Percentiles rank a stretch among this genome's conserved stretches.
Conservation (phyloP, 2,888 invertebrate species). For the Hypena proboscidalis region DNA sequence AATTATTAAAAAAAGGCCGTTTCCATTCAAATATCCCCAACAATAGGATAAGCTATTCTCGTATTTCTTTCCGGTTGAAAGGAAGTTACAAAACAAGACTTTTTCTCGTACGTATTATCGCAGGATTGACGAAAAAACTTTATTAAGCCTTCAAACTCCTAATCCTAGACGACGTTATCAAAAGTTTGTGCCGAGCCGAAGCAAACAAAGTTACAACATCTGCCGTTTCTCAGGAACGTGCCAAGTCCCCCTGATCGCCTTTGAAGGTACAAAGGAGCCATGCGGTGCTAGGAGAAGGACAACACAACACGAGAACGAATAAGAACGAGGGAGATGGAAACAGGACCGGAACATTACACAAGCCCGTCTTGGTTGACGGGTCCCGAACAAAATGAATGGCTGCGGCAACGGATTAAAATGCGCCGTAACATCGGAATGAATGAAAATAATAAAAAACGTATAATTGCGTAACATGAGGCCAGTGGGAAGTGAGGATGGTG, state of each 20-base stretch:
- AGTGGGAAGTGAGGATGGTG: conserved; percentile 49
- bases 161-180: conserved; percentile 58
- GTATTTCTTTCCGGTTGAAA: conserved; percentile 9
- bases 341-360: conserved; percentile 78
- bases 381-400: conserved; percentile 80
- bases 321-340: conserved; percentile 48
- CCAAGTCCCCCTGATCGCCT: conserved; percentile 79
- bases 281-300: conserved; percentile 60
- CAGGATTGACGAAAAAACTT: conserved; percentile 39
- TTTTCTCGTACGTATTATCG: conserved; percentile 25
- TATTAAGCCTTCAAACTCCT: conserved; percentile 51
- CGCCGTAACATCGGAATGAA: conserved; percentile 75
- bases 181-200: conserved; percentile 63
- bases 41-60: conserved; percentile 6
- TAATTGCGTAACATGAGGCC: conserved; percentile 76
- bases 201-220: conserved; percentile 77
- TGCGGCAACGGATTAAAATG: conserved; percentile 74
- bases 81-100: conserved; percentile 12
- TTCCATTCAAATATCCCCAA: conserved; percentile 4
- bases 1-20: background rate
- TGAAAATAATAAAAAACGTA: conserved; percentile 69
- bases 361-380: conserved; percentile 80
- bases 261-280: conserved; percentile 71
- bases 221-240: conserved; percentile 83
- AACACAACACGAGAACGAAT: conserved; percentile 18